Percentiles rank a stretch among this genome's conserved stretches.
phyloP scores from a whole-genome alignment of 2,113 vertebrate species.

The zebrafish (Danio rerio) region GRCz12tu NC_133177.1:31750501-31751000 shows the following conservation, averaged over 20 bases:
- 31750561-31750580: slow-evolving; percentile 60
- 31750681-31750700: slow-evolving; percentile 46
- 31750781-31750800: slow-evolving; percentile 39
- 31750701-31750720: slow-evolving; percentile 51
- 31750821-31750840: not conserved
- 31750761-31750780: slow-evolving; percentile 9
- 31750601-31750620: slow-evolving; percentile 64
- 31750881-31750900: not conserved
- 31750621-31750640: slow-evolving; percentile 56
- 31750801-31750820: not conserved
- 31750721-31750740: slow-evolving; percentile 52
- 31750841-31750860: not conserved
- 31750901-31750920: not conserved
- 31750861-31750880: not conserved
- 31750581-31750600: slow-evolving; percentile 71
- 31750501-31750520: slow-evolving; percentile 49
- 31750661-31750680: slow-evolving; percentile 32
- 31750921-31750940: not conserved
- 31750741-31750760: slow-evolving; percentile 24
- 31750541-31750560: slow-evolving; percentile 54
- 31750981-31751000: slow-evolving; percentile 33
- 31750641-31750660: slow-evolving; percentile 53
- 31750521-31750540: slow-evolving; percentile 38
- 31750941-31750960: slow-evolving; percentile 11
- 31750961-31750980: slow-evolving; percentile 11